These are phyloP conservation scores for Nomada ferruginata DNA, from an alignment of 2,888 invertebrate species.

Conservation along the genomic window DNA sequence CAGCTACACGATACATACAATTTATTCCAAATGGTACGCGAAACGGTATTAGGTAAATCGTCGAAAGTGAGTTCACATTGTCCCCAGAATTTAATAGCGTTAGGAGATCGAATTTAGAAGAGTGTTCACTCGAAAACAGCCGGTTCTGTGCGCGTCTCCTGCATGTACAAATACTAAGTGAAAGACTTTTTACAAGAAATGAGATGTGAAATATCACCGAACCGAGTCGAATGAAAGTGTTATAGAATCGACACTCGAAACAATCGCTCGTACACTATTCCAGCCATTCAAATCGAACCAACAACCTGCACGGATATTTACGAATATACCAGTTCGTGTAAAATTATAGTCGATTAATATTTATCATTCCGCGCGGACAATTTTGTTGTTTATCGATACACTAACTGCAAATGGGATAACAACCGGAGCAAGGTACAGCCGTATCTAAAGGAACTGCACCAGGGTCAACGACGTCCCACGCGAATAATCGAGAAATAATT, in stretches of 20 bases:
- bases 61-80: conserved; percentile 27
- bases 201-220: background rate
- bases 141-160: conserved; percentile 27
- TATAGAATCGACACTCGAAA: background rate
- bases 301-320: no score
- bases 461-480: background rate
- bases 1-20: background rate
- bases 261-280: background rate
- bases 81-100: conserved; percentile 24
- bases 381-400: no score
- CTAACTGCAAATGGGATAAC: no score
- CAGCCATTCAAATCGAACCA: background rate
- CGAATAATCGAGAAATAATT: background rate
- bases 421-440: background rate
- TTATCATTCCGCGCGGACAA: no score
- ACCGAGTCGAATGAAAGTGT: conserved; percentile 3
- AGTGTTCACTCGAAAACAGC: conserved; percentile 20
- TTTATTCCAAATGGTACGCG: background rate
- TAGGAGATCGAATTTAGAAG: conserved; percentile 19
- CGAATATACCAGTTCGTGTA: no score
- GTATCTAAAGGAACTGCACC: background rate
- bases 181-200: conserved; percentile 30
- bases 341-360: no score
- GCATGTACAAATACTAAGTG: conserved; percentile 16
- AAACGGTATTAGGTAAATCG: conserved; percentile 16